A percentile compares a stretch with the other conserved stretches of the same genome.
These are phyloP conservation scores for Micrasema longulum DNA, from an alignment of 1,140 invertebrate genomes.

Conservation along the genomic window DNA sequence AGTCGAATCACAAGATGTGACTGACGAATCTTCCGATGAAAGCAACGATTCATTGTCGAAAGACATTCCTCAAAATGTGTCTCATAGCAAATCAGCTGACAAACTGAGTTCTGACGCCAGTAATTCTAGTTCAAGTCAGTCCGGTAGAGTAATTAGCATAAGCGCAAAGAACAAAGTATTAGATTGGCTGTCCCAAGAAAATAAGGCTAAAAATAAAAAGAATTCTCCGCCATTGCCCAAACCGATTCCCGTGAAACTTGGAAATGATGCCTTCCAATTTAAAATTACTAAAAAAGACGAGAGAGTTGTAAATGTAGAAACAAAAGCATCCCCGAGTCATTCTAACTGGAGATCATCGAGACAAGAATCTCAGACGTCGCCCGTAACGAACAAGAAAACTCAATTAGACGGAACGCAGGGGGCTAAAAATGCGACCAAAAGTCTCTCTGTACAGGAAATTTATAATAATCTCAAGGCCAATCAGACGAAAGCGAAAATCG, in stretches of 20 bases:
- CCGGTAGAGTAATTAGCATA: background rate
- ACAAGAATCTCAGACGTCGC: background rate
- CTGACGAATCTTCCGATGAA: background rate
- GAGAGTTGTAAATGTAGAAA: background rate
- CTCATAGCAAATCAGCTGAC: background rate
- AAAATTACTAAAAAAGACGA: constrained; percentile 7
- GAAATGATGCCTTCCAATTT: constrained; percentile 6
- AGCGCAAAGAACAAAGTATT: constrained; percentile 7
- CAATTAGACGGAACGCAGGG: background rate
- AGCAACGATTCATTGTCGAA: too few species aligned
- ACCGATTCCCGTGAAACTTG: background rate
- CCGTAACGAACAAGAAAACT: background rate
- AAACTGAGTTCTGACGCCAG: background rate
- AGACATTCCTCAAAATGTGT: background rate
- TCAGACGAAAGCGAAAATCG: background rate
- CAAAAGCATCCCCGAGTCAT: too few species aligned
- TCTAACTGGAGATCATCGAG: too few species aligned
- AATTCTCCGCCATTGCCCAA: too few species aligned
- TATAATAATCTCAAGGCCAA: constrained; percentile 21
- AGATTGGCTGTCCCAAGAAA: background rate
- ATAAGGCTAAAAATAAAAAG: background rate
- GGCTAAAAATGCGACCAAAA: background rate
- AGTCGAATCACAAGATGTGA: background rate
- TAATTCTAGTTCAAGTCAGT: background rate
- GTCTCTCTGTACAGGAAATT: constrained; percentile 4